Evolutionary conservation across 1,140 invertebrate genomes (phyloP), one percentile per base, ranked within the genome.

Genomic region (Zelostemma sp.): DNA sequence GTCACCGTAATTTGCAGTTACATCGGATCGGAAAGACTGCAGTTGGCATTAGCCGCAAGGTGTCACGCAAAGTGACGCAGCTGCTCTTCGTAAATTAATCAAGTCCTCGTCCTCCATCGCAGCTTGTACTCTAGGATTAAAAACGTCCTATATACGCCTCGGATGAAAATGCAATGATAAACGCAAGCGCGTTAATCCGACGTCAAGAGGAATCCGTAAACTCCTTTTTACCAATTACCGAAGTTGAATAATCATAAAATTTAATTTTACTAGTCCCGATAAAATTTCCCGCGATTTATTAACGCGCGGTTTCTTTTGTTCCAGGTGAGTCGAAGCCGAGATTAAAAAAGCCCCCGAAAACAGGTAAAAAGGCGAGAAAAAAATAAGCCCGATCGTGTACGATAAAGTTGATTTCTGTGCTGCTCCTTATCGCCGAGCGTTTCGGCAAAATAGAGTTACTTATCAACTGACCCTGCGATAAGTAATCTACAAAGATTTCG

Each of bases 1-100:
- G 48, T 53, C 33, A 50, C 64, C 35, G 67, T 55, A 68, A 64
- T 63, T 63, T 63, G 41, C 50, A 38, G 45, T 40, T 33, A 33
- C 63, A 46, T 41, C 50, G 59, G 43, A 69, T 73, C 67, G 63
- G 66, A 63, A 62, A 70, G 31, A 55, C 35, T 14, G 47, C 56
- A 41, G 46, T 49, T 59, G 33, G 47, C 46, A 50, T 59, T 59
- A 59, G 40, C 19, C 33, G 61, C 59, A 64, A 67, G 66, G 50
- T 75, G 72, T 68, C 68, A 70, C 63, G 72, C 70, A 58, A 72
- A 76, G 58, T 71, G 74, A 49, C 70, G 50, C 77, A 79, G 74
- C 75, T 76, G 78, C 63, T 76, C 72, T 74, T 73, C 64, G 64
- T 71, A 75, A 80, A 80, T 76, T 74, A 69, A 78, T 81, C 73